phyloP scores from a whole-genome alignment of 2,888 invertebrate species.

The Caenorhabditis angaria region DNA sequence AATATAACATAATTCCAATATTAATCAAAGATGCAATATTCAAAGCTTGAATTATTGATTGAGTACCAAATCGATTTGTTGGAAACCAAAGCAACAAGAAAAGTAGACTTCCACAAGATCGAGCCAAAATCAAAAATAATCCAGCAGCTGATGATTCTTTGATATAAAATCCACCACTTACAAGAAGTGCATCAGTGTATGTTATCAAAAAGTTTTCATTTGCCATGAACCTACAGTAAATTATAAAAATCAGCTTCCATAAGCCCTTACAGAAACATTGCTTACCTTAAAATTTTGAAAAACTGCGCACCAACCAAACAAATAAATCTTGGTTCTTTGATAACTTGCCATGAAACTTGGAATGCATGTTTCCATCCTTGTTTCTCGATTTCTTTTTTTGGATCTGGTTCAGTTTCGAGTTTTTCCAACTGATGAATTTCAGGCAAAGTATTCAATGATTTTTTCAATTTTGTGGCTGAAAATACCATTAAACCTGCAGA shows the following conservation, averaged over 20 bases:
- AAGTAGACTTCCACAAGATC: slow-evolving; percentile 54
- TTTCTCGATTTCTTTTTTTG: slow-evolving; percentile 21
- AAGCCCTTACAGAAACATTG: not conserved
- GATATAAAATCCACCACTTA: slow-evolving; percentile 47
- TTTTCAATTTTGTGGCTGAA: slow-evolving; percentile 40
- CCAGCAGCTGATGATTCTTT: slow-evolving; percentile 50
- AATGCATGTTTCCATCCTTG: slow-evolving; percentile 35
- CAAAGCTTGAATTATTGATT: slow-evolving; percentile 45
- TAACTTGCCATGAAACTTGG: slow-evolving; percentile 54
- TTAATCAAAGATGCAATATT: slow-evolving; percentile 46
- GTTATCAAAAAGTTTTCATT: slow-evolving; percentile 60
- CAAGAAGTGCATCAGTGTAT: slow-evolving; percentile 53
- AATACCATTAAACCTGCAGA: slow-evolving; percentile 43
- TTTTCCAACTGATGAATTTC: slow-evolving; percentile 42
- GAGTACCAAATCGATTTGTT: slow-evolving; percentile 50
- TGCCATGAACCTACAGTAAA: slow-evolving; percentile 40
- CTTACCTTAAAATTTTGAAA: slow-evolving; percentile 51
- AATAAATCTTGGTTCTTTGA: slow-evolving; percentile 54
- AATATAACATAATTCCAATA: slow-evolving; percentile 32
- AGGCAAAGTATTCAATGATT: slow-evolving; percentile 12
- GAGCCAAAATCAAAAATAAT: slow-evolving; percentile 48
- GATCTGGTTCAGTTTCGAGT: slow-evolving; percentile 29
- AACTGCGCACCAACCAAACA: slow-evolving; percentile 56
- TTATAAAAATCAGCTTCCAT: not conserved
- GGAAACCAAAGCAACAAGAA: slow-evolving; percentile 52